Percentiles rank a stretch among this genome's conserved stretches.
Evolutionary conservation across 2,113 vertebrate species (phyloP).

Genomic region (human (Homo sapiens)): GRCh38 chr16:16529001-16529500

Average conservation of each 20-base stretch:
- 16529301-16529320: background rate
- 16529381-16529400: background rate
- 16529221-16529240: background rate
- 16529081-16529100: background rate
- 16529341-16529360: background rate
- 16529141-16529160: background rate
- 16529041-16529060: background rate
- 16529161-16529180: background rate
- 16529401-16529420: background rate
- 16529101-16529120: background rate
- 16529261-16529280: background rate
- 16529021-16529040: background rate
- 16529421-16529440: too few species aligned
- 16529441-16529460: background rate
- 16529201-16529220: background rate
- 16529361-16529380: background rate
- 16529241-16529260: background rate
- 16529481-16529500: background rate
- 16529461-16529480: background rate
- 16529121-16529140: background rate
- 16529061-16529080: background rate
- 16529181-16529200: background rate
- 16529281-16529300: background rate
- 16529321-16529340: background rate
- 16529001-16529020: background rate